Conservation (phyloP, 2,888 invertebrate genomes). For the Strigamia maritima region DNA sequence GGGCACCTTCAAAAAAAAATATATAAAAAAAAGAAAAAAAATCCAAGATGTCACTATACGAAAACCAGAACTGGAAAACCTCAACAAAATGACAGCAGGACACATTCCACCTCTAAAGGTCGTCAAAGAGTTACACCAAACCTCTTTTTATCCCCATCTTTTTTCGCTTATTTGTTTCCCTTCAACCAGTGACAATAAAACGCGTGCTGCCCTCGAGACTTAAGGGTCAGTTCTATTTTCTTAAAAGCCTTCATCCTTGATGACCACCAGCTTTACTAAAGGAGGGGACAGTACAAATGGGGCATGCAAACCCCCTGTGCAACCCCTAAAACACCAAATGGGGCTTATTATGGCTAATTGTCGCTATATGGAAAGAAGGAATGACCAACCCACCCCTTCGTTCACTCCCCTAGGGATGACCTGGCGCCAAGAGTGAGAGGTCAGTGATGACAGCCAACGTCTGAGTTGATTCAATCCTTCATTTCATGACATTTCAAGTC, state of each 20-base stretch:
- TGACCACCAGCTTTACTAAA: constrained; percentile 10
- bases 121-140: neutral
- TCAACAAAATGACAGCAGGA: neutral
- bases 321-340: constrained; percentile 12
- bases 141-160: neutral
- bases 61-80: neutral
- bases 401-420: neutral
- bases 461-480: neutral
- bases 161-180: neutral
- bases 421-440: neutral
- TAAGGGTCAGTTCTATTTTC: neutral
- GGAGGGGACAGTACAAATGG: constrained; percentile 5
- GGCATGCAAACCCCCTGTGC: neutral
- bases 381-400: constrained; percentile 13
- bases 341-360: constrained; percentile 23
- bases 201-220: neutral
- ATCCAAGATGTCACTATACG: neutral
- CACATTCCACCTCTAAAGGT: neutral
- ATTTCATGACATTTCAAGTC: neutral
- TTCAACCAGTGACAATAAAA: neutral
- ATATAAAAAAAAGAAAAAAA: neutral
- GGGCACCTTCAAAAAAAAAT: neutral
- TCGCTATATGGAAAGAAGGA: constrained; percentile 7
- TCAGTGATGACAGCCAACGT: neutral
- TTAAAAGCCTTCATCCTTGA: neutral